Conservation (phyloP, 2,888 invertebrate species). For the Apotomis capreana region DNA sequence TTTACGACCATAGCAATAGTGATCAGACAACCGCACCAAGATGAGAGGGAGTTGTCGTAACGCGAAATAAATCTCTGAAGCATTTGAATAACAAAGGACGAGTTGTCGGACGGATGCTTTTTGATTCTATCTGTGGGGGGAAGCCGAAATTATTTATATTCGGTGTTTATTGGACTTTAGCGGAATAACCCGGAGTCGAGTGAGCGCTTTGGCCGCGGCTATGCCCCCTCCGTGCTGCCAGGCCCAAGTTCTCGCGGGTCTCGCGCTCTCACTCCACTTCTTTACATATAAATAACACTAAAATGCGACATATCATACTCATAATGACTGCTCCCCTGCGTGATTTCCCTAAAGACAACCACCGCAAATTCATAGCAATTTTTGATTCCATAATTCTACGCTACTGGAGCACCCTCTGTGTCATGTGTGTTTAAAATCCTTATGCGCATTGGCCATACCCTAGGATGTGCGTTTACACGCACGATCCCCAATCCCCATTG, state of each 20-base stretch:
- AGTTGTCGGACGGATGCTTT: slow-evolving; percentile 42
- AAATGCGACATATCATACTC: too few relatives aligned
- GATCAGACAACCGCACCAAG: not conserved
- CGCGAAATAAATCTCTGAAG: slow-evolving; percentile 38
- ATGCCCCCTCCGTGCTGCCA: not conserved
- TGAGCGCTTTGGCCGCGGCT: not conserved
- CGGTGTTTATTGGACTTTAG: slow-evolving; percentile 39
- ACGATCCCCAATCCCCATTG: too few relatives aligned
- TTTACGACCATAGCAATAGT: not conserved
- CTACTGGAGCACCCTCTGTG: too few relatives aligned
- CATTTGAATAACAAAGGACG: slow-evolving; percentile 42
- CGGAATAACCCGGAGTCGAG: slow-evolving; percentile 9
- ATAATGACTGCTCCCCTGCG: too few relatives aligned
- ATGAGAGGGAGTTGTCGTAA: slow-evolving; percentile 29
- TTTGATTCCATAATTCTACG: too few relatives aligned
- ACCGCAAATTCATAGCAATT: too few relatives aligned
- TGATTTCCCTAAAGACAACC: too few relatives aligned
- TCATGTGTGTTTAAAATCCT: too few relatives aligned
- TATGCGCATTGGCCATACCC: too few relatives aligned
- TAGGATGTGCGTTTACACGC: too few relatives aligned
- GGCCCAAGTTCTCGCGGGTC: not conserved
- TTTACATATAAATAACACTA: too few relatives aligned
- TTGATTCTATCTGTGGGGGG: slow-evolving; percentile 38
- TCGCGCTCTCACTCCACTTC: too few relatives aligned
- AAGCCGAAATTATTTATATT: slow-evolving; percentile 40